Percentiles rank a stretch among this genome's conserved stretches.
These are phyloP conservation scores for Myotis brandtii DNA, from an alignment of 2,113 vertebrate species.

Conservation along the genomic window DNA sequence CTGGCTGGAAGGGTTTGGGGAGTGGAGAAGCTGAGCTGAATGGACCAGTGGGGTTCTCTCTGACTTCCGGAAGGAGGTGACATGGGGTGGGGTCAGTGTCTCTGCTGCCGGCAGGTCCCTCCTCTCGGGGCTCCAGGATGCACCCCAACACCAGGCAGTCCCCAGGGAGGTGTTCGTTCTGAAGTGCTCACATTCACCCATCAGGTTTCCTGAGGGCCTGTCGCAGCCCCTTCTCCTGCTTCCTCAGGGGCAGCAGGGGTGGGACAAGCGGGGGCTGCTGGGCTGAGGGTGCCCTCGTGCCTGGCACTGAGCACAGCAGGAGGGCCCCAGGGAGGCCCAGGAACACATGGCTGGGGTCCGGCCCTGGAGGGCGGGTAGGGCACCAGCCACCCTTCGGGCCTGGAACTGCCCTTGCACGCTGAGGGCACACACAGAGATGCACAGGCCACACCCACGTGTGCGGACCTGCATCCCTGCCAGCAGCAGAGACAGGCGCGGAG, in stretches of 20 bases:
- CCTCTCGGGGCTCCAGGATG: background rate
- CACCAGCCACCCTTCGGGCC: background rate
- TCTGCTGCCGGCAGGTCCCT: background rate
- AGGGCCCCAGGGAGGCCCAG: background rate
- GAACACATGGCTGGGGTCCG: background rate
- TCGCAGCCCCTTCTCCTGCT: rapidly evolving
- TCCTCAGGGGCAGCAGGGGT: rapidly evolving
- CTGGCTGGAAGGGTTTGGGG: background rate
- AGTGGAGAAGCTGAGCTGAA: background rate
- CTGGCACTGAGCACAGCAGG: background rate
- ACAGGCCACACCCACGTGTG: rapidly evolving
- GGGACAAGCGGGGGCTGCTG: background rate
- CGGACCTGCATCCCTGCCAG: background rate
- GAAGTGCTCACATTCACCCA: background rate
- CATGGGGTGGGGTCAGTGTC: rapidly evolving
- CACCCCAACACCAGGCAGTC: background rate
- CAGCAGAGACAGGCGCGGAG: too few species aligned
- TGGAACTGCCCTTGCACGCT: background rate
- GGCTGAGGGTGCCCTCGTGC: background rate
- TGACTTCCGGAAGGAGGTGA: background rate
- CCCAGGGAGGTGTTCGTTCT: background rate
- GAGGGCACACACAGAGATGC: background rate
- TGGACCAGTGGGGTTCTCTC: background rate
- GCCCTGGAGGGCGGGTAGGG: background rate
- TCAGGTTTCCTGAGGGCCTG: background rate